Conservation (phyloP, 1,140 invertebrate genomes). For the Orchestia grillus region DNA sequence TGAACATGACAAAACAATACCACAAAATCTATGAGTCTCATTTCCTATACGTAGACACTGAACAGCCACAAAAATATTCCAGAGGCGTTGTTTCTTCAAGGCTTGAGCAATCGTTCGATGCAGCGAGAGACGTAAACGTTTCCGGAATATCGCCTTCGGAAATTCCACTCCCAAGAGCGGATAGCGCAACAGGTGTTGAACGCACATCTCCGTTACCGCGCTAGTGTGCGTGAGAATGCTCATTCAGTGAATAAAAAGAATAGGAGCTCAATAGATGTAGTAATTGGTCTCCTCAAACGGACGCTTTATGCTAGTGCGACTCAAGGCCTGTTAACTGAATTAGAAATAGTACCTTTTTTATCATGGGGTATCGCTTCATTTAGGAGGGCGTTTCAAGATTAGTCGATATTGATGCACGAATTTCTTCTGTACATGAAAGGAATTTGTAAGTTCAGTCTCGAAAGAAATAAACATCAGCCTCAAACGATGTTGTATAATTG, state of each 20-base stretch:
- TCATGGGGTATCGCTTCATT: not conserved
- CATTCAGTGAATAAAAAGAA: not conserved
- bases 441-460: not conserved
- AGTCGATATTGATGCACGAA: too few relatives aligned
- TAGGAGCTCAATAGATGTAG: not conserved
- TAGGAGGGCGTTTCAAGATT: too few relatives aligned
- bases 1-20: not conserved
- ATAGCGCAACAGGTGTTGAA: constrained; percentile 30
- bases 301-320: not conserved
- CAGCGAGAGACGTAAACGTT: not conserved
- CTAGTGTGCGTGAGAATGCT: not conserved
- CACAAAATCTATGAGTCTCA: not conserved
- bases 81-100: not conserved
- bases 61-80: not conserved
- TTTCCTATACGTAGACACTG: not conserved
- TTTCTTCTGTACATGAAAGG: too few relatives aligned
- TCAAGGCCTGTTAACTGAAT: not conserved
- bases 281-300: not conserved
- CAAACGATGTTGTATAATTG: not conserved
- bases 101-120: not conserved
- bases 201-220: not conserved
- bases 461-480: too few relatives aligned
- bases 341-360: not conserved
- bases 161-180: not conserved
- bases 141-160: constrained; percentile 15